Evolutionary conservation across 2,797 vertebrate species (phyloP), one percentile per base, ranked within the genome.

Genomic region (Kryptolebias ocellatus): DNA sequence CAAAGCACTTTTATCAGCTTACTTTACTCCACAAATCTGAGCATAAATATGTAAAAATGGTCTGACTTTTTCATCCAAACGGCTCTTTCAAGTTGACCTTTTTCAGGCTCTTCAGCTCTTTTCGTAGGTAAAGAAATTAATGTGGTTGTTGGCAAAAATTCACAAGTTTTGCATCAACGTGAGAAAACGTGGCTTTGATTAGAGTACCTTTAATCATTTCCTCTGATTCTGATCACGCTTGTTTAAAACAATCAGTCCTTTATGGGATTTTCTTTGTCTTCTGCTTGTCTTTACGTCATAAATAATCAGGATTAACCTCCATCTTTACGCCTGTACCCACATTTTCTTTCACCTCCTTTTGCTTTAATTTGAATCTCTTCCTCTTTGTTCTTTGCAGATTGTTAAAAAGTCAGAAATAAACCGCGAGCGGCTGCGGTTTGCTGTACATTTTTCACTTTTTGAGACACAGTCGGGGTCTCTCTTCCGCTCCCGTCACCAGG

Each of bases 251-350:
- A 44, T 15, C n/a, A 20, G 47, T 5, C 7, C 45, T 34, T 12
- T 44, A 53, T 1, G 5, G 60, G 60, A 42, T 17, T 53, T 16
- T 10, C 37, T 70, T 55, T 57, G 49, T 64, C 42, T 67, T 27
- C 73, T 60, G 51, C 11, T n/a, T 20, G 67, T 76, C 81, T 84
- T 79, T 50, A 34, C 70, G 84, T 83, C 89, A 67, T 31, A 78
- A 70, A 17, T 85, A 68, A 91, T 87, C 84, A 86, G 89, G 90
- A 90, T 92, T 74, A 91, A 65, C 80, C 58, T 31, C 20, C 53
- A 64, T 71, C 67, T 72, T 81, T 64, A 60, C 47, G 53, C 72
- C 70, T 27, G 17, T 47, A 20, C 18, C 49, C 2, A 31, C 59
- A 79, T 72, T 74, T 64, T 76, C 61, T 78, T 74, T 67, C 52